These are phyloP conservation scores for Drosophila tristis DNA, from an alignment of 1,140 invertebrate genomes.

Conservation along the genomic window DNA sequence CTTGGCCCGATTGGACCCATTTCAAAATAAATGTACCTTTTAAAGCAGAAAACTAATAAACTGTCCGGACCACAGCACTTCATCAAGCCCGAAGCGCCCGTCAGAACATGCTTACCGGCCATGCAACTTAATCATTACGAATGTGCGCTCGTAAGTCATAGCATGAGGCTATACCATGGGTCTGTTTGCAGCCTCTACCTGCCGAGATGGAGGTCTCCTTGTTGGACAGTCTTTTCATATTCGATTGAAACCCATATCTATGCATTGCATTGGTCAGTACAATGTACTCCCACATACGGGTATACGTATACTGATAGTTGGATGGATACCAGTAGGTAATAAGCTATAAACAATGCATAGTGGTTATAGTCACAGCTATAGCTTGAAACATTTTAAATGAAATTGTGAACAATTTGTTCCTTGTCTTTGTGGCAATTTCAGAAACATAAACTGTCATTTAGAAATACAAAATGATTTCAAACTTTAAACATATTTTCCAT, in stretches of 20 bases:
- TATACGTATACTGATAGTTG: too few species aligned
- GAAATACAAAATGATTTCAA: slow-evolving; percentile 29
- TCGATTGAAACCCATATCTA: too few species aligned
- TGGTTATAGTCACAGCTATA: too few species aligned
- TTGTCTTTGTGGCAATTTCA: slow-evolving; percentile 10
- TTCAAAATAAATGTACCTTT: slow-evolving; percentile 24
- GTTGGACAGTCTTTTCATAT: too few species aligned
- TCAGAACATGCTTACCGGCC: slow-evolving; percentile 29
- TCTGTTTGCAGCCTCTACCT: too few species aligned
- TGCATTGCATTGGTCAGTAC: too few species aligned
- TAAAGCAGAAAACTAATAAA: slow-evolving; percentile 64
- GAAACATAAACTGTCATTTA: slow-evolving; percentile 28
- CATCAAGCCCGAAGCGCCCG: slow-evolving; percentile 23
- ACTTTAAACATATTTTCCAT: slow-evolving; percentile 42
- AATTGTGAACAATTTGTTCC: background rate
- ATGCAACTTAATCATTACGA: slow-evolving; percentile 70
- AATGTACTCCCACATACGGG: too few species aligned
- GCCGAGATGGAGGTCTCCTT: too few species aligned
- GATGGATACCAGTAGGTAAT: too few species aligned
- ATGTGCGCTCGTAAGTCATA: slow-evolving; percentile 61
- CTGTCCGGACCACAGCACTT: slow-evolving; percentile 31
- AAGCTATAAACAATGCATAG: too few species aligned
- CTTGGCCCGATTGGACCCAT: slow-evolving; percentile 17
- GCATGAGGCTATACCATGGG: background rate
- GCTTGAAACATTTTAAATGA: too few species aligned